These are phyloP conservation scores for Neoniphon sammara DNA, from an alignment of 2,797 vertebrate genomes.

Conservation along the genomic window DNA sequence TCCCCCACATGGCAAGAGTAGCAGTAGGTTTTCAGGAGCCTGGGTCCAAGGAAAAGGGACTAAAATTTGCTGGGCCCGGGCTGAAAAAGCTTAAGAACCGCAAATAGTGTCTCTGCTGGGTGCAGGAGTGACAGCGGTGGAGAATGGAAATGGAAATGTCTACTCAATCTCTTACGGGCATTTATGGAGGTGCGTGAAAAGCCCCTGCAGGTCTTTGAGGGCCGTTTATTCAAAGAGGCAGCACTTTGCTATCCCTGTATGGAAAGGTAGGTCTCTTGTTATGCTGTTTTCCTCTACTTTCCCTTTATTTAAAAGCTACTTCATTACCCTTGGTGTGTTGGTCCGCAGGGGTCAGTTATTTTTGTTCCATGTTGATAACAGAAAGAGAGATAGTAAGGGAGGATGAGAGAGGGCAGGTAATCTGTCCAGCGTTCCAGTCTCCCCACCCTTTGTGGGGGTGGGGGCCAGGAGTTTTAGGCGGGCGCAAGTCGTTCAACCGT, in stretches of 20 bases:
- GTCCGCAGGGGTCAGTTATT: conserved; percentile 60
- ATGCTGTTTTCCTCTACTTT: conserved; percentile 46
- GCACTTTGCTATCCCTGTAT: conserved; percentile 76
- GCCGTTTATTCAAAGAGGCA: conserved; percentile 81
- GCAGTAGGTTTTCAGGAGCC: conserved; percentile 53
- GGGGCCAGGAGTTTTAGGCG: conserved; percentile 46
- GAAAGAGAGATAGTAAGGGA: conserved; percentile 60
- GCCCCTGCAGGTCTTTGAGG: conserved; percentile 80
- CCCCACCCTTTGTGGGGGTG: conserved; percentile 63
- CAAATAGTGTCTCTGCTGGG: conserved; percentile 70
- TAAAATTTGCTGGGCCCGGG: conserved; percentile 38
- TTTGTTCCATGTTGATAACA: conserved; percentile 65
- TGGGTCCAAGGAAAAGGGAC: conserved; percentile 42
- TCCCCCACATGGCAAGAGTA: conserved; percentile 66
- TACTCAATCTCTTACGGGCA: conserved; percentile 74
- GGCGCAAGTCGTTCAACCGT: conserved; percentile 86
- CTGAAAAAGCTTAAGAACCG: conserved; percentile 65
- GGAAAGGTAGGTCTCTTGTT: conserved; percentile 46
- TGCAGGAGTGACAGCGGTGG: conserved; percentile 83
- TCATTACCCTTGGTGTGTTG: conserved; percentile 74
- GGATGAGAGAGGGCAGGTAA: conserved; percentile 68
- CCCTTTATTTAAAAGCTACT: conserved; percentile 66
- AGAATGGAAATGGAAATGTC: conserved; percentile 78
- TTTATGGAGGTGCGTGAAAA: conserved; percentile 82
- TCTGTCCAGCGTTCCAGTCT: conserved; percentile 71